Conservation (phyloP, 2,113 vertebrate species). For the Oncorhynchus nerka region DNA sequence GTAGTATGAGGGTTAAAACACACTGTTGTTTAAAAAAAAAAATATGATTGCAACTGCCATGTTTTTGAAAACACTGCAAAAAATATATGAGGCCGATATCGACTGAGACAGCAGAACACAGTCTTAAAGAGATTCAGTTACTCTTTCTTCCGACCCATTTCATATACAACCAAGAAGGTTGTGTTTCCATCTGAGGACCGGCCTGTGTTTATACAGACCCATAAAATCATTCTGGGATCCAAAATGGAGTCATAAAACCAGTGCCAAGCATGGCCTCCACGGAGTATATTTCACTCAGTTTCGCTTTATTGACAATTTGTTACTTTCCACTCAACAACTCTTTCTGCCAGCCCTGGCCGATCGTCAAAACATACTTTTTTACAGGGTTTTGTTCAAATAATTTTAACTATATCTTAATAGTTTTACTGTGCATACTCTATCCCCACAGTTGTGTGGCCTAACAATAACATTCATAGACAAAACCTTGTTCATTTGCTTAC, state of each 20-base stretch:
- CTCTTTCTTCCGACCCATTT: neutral
- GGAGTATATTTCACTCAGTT: neutral
- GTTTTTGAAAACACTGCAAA: neutral
- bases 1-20: neutral
- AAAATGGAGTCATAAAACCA: constrained; percentile 8
- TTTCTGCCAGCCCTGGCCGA: neutral
- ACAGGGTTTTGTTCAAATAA: neutral
- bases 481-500: neutral
- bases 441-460: neutral
- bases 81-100: neutral
- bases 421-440: neutral
- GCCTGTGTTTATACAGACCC: neutral
- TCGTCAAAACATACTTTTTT: neutral
- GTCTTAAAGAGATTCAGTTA: neutral
- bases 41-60: neutral
- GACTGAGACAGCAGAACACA: neutral
- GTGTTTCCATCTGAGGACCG: neutral
- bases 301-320: constrained; percentile 2
- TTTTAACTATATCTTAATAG: neutral
- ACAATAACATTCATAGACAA: neutral
- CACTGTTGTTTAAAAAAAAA: neutral
- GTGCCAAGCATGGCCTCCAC: neutral
- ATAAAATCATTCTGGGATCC: constrained; percentile 1
- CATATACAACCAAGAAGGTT: neutral
- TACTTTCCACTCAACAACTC: constrained; percentile 5